These are phyloP conservation scores for Acrocephalus scirpaceus DNA, from an alignment of 2,797 vertebrate genomes.

Conservation along the genomic window DNA sequence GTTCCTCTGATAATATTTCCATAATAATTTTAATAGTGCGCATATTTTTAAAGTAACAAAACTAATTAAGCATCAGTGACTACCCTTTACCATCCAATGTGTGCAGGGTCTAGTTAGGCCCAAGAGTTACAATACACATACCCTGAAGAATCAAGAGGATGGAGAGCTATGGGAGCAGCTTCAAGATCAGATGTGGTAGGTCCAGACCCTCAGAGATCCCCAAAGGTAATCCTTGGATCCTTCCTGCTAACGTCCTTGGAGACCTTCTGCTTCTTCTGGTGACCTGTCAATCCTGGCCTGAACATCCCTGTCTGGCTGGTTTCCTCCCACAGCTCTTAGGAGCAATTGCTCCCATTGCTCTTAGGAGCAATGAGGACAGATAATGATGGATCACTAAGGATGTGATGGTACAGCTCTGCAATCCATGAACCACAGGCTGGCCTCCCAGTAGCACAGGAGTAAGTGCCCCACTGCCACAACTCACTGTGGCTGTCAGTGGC, in stretches of 20 bases:
- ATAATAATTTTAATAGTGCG: not conserved
- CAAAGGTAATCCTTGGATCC: not conserved
- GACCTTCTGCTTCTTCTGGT: not conserved
- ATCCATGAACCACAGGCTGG: not conserved
- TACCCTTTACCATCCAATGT: not conserved
- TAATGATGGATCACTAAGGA: not conserved
- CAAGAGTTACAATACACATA: not conserved
- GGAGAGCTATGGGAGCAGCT: not conserved
- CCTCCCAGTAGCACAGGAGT: rapidly evolving
- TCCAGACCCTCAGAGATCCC: not conserved
- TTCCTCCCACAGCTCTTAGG: not conserved
- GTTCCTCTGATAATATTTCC: not conserved
- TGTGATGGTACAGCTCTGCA: not conserved
- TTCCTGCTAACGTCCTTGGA: not conserved
- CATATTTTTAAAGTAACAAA: not conserved
- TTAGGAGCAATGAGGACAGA: not conserved
- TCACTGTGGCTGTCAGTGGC: not conserved
- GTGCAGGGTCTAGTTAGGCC: not conserved
- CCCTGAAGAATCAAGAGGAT: not conserved
- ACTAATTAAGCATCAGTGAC: not conserved
- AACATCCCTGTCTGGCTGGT: not conserved
- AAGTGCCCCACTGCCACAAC: not conserved
- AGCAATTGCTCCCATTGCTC: too few species aligned
- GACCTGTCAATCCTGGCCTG: not conserved
- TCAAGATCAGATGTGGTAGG: not conserved